Percentiles rank a stretch among this genome's conserved stretches.
Conservation (phyloP, 92 coral and sea anemone genomes). For the Desmophyllum pertusum region DNA sequence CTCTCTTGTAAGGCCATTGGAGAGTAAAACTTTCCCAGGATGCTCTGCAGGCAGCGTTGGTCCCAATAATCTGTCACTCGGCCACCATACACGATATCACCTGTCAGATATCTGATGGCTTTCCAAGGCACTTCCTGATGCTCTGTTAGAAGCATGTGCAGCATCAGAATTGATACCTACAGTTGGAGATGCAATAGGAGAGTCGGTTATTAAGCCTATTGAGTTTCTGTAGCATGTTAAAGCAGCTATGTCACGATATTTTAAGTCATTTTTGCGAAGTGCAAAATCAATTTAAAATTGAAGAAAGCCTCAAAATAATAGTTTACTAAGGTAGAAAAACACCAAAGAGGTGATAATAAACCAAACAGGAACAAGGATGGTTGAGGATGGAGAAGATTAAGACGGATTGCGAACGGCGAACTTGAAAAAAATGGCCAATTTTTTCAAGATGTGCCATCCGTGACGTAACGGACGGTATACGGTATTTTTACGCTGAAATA, state of each 20-base stretch:
- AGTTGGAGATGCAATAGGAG: background rate
- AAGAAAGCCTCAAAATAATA: too few relatives aligned
- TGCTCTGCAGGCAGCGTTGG: slow-evolving; percentile 89
- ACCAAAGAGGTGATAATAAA: too few relatives aligned
- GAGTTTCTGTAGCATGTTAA: background rate
- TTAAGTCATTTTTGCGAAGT: too few relatives aligned
- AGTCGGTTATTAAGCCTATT: background rate
- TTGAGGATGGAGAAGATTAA: too few relatives aligned
- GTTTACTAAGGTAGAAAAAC: too few relatives aligned
- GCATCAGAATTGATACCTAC: slow-evolving; percentile 94
- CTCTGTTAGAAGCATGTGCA: slow-evolving; percentile 88
- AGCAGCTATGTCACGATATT: too few relatives aligned
- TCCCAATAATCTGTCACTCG: slow-evolving; percentile 98
- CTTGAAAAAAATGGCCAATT: too few relatives aligned
- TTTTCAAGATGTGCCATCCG: too few relatives aligned
- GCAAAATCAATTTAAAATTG: too few relatives aligned
- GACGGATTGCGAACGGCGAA: too few relatives aligned
- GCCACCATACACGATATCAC: slow-evolving; percentile 96
- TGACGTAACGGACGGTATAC: background rate
- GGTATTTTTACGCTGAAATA: background rate
- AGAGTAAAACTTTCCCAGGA: slow-evolving; percentile 79
- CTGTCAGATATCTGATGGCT: slow-evolving; percentile 86
- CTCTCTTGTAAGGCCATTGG: slow-evolving; percentile 80
- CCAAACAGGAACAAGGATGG: too few relatives aligned
- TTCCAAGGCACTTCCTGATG: slow-evolving; percentile 96